Evolutionary conservation across 2,113 vertebrate species (phyloP), one percentile per base, ranked within the genome.

Genomic region (Phyllopteryx taeniolatus): DNA sequence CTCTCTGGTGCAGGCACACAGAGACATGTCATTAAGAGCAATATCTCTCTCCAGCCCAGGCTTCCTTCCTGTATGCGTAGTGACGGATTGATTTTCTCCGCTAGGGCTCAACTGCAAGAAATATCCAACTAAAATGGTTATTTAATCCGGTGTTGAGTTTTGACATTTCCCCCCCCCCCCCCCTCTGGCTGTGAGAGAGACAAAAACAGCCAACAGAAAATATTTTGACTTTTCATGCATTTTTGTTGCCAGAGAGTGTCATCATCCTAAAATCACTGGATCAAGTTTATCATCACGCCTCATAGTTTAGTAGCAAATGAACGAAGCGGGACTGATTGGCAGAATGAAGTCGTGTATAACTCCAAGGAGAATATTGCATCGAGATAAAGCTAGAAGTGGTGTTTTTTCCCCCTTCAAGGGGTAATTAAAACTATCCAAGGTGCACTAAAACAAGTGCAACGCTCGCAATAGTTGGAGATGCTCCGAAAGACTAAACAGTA

Each of bases 61-160:
- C 89, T 92, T 92, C 91, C 91, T 91, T 91, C 91, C 90, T 91
- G 86, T 88, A 82, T 78, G 73, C 71, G 68, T 84, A 85, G 84
- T 88, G 90, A 91, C 74, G 79, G 88, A 91, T 90, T 91, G 92
- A 91, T 90, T 89, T 89, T 89, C 83, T 88, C 76, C 77, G 69
- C 68, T 80, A 81, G 80, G 73, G 72, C 78, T 85, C 86, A 85
- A 75, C 86, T 86, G 79, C 80, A 88, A 85, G 70, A 89, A 88
- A 79, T 83, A 75, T 67, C 81, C 68, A 59, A 68, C 82, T 47
- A 67, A 88, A 81, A 72, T 76, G 62, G 79, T 85, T 77, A 82
- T 80, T 84, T 76, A 76, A 85, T 86, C 78, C 49, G 27, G 62
- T 59, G 49, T 42, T 51, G 67, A 84, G 71, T 75, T 72, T 54